A percentile compares a stretch with the other conserved stretches of the same genome.
Conservation (phyloP, 1,140 invertebrate genomes). For the Drosophila kepulauana region DNA sequence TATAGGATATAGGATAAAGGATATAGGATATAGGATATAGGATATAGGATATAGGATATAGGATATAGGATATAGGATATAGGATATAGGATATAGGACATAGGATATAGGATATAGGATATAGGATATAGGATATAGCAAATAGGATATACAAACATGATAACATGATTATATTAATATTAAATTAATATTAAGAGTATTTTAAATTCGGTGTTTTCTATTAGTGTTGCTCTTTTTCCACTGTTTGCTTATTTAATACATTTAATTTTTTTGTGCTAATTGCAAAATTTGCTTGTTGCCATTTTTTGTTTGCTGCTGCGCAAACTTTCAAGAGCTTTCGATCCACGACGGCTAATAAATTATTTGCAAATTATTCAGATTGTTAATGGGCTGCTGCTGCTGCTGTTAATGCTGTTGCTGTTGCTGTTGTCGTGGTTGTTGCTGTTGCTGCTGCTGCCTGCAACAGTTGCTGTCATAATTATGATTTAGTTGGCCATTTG, state of each 20-base stretch:
- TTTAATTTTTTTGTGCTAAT: constrained; percentile 22
- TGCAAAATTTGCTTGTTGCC: constrained; percentile 24
- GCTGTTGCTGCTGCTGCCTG: constrained; percentile 33
- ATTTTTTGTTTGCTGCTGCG: constrained; percentile 41
- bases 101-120: too few species aligned
- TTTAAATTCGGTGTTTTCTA: not conserved
- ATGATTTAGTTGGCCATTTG: constrained; percentile 75
- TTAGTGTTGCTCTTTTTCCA: not conserved
- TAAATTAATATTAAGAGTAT: constrained; percentile 1
- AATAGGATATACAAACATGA: not conserved
- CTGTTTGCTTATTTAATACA: constrained; percentile 1
- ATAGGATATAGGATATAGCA: too few species aligned
- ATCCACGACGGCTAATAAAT: constrained; percentile 71
- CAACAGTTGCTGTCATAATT: constrained; percentile 68
- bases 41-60: too few species aligned
- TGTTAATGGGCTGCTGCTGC: constrained; percentile 58
- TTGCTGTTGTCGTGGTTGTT: constrained; percentile 21
- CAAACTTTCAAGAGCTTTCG: constrained; percentile 56
- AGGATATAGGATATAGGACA: too few species aligned
- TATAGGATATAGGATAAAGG: too few species aligned
- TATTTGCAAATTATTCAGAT: constrained; percentile 73
- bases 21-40: too few species aligned
- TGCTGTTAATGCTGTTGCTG: constrained; percentile 24
- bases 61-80: too few species aligned
- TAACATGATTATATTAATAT: not conserved